Base-by-base conservation (phyloP, 2,888 invertebrate species). In the Lottia scabra region DNA sequence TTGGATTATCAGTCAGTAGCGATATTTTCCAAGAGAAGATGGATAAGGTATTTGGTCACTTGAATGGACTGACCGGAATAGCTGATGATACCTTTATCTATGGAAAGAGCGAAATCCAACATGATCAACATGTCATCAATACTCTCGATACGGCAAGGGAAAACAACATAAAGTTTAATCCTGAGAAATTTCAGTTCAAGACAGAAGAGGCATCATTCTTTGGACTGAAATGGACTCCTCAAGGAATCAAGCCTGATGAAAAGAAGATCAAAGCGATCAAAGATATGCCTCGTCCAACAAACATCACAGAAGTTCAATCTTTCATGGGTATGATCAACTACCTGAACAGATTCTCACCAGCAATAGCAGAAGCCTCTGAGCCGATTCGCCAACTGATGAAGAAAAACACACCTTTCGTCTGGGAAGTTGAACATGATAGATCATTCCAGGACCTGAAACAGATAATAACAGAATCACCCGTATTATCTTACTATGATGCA, bases 31-130 rank as follows among this genome's bases (percentile, higher is more conserved):
- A 78, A 66, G 65, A 67, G 2, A 70, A 65, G 16, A 44, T 67
- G 44, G 63, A 73, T 23, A 27, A 72, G 15, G 70, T 68, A 6
- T 65, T 78, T 13, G 74, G 70, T 43, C 65, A 74, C 0, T 44
- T 78, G 15, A 44, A 68, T 16, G 70, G 75, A 1, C 45, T 75
- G 1, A 63, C 26, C 15, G 63, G 63, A 1, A 69, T 78, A 15
- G 78, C 78, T 48, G 75, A 78, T 63, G 78, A 78, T 48, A 66
- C 74, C 30, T 38, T 78, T 15, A 44, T 72, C n/a, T 23, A 38
- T 38, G 75, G 73, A 6, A 23, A 38, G 10, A 67, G 69, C 43
- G 73, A 67, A 38, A 19, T 27, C 15, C 44, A 65, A 23, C 77
- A 75, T 27, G 73, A 78, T 30, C n/a, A 43, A 23, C 64, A 73